Conservation (phyloP, 2,888 invertebrate genomes). For the Morpho achilles region DNA sequence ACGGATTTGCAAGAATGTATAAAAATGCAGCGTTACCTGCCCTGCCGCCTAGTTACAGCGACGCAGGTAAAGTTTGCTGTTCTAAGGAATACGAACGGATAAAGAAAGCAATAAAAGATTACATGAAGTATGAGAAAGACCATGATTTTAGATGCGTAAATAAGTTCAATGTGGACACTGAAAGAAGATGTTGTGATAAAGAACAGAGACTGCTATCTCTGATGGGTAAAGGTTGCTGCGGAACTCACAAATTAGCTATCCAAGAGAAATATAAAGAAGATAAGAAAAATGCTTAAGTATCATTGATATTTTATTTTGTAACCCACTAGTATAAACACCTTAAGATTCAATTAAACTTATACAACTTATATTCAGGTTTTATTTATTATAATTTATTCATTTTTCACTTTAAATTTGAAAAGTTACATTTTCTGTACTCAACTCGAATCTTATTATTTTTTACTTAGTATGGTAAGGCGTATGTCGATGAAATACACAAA, state of each 20-base stretch:
- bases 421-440: no score
- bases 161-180: conserved; percentile 61
- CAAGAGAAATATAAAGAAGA: conserved; percentile 56
- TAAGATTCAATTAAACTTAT: conserved; percentile 40
- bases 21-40: conserved; percentile 51
- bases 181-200: conserved; percentile 67
- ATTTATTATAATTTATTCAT: neutral
- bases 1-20: conserved; percentile 70
- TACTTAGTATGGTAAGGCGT: no score
- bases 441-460: no score
- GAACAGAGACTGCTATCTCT: conserved; percentile 54
- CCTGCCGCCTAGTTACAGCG: conserved; percentile 57
- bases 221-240: conserved; percentile 62
- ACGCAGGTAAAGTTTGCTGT: conserved; percentile 69
- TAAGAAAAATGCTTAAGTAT: conserved; percentile 32
- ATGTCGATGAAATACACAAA: no score
- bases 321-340: conserved; percentile 42
- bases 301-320: conserved; percentile 74
- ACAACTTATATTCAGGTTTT: conserved; percentile 28
- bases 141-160: conserved; percentile 63
- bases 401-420: no score
- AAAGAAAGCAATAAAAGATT: conserved; percentile 63
- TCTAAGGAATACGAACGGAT: conserved; percentile 70
- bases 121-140: conserved; percentile 58
- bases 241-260: conserved; percentile 60